These are phyloP conservation scores for Magallana gigas DNA, from an alignment of 1,140 invertebrate species.

Conservation along the genomic window DNA sequence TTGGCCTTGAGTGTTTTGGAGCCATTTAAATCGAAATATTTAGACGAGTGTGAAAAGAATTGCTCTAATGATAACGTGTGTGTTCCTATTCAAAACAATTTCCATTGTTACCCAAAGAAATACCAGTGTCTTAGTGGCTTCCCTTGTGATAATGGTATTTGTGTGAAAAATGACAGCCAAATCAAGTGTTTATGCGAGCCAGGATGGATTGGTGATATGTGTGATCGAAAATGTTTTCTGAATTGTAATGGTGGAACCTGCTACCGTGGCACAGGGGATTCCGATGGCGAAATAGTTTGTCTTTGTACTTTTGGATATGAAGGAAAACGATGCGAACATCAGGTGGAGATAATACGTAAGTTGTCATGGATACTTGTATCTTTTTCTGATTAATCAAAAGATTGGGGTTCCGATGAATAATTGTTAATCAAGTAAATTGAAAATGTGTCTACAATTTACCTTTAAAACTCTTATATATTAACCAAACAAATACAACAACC, in stretches of 20 bases:
- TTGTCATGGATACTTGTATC: not conserved
- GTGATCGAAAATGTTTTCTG: conserved; percentile 63
- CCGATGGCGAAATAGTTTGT: conserved; percentile 15
- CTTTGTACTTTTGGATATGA: conserved; percentile 31
- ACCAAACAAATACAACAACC: no score
- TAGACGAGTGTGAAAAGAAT: conserved; percentile 41
- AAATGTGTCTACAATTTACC: no score
- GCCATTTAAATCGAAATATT: conserved; percentile 23
- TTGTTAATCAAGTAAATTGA: no score
- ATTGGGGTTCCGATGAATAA: no score
- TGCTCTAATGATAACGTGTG: conserved; percentile 21
- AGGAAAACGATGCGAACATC: conserved; percentile 34
- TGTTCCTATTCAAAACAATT: conserved; percentile 21
- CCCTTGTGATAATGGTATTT: conserved; percentile 57
- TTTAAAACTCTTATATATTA: no score
- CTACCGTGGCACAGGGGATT: conserved; percentile 57
- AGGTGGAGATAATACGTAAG: conserved; percentile 8
- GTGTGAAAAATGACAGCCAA: conserved; percentile 33
- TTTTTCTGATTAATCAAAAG: no score
- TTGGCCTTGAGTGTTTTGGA: not conserved
- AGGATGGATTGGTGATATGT: conserved; percentile 67
- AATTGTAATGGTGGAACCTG: conserved; percentile 66
- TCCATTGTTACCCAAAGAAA: conserved; percentile 9
- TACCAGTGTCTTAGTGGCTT: conserved; percentile 48
- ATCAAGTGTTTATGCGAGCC: conserved; percentile 64